Conservation (phyloP, 1,140 invertebrate genomes). For the Diachasmimorpha longicaudata region DNA sequence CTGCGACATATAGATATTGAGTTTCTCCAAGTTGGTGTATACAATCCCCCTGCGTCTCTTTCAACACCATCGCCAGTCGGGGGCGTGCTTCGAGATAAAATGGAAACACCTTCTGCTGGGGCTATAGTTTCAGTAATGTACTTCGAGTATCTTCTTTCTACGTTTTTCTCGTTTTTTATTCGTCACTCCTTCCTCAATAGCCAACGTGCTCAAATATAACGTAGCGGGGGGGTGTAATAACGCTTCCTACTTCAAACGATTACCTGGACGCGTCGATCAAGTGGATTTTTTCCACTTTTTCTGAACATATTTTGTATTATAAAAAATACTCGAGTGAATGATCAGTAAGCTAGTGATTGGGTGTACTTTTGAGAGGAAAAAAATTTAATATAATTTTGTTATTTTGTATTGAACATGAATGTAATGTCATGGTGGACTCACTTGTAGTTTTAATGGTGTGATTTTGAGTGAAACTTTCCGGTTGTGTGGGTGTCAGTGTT, state of each 20-base stretch:
- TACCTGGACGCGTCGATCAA: background rate
- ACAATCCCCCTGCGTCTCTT: constrained; percentile 9
- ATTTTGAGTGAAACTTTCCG: too few relatives aligned
- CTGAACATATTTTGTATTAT: too few relatives aligned
- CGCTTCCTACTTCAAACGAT: background rate
- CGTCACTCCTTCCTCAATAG: constrained; percentile 19
- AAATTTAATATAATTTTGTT: too few relatives aligned
- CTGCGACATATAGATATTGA: constrained; percentile 28
- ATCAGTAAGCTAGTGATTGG: too few relatives aligned
- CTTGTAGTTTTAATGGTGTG: too few relatives aligned
- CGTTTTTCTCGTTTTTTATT: constrained; percentile 1
- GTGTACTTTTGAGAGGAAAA: too few relatives aligned
- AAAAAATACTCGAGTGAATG: too few relatives aligned
- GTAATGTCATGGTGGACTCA: too few relatives aligned
- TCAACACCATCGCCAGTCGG: constrained; percentile 15
- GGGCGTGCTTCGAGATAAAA: constrained; percentile 41
- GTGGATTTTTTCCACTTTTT: too few relatives aligned
- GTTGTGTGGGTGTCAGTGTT: too few relatives aligned
- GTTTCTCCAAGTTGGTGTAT: constrained; percentile 24
- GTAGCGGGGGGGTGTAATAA: background rate
- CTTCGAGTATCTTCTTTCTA: constrained; percentile 16
- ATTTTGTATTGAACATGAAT: too few relatives aligned
- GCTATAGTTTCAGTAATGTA: background rate
- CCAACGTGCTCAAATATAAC: constrained; percentile 20
- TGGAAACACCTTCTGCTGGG: constrained; percentile 31